Evolutionary conservation across 1,140 invertebrate species (phyloP).

Genomic region (Penaeus chinensis): DNA sequence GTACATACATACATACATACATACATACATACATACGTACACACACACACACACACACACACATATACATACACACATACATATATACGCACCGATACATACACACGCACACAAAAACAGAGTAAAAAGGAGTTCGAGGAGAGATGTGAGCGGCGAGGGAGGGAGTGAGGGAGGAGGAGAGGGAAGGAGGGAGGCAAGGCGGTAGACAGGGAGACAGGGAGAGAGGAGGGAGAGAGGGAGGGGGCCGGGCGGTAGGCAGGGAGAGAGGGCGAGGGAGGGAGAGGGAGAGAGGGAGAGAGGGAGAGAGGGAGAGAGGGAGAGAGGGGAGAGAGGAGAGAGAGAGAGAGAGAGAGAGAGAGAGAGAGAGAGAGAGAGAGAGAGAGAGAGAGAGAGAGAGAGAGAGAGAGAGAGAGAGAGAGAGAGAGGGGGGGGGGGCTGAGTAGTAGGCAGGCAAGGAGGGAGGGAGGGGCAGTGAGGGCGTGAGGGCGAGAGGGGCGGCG

Average conservation of each 20-base stretch:
- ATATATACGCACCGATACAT: background rate
- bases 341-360: too few relatives aligned
- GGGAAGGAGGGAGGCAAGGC: conserved; percentile 6
- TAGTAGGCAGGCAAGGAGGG: background rate
- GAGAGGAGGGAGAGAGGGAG: background rate
- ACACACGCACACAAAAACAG: too few relatives aligned
- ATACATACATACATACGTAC: background rate
- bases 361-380: too few relatives aligned
- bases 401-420: background rate
- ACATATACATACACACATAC: background rate
- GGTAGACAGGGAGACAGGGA: background rate
- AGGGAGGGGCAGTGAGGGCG: background rate
- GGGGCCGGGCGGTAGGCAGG: background rate
- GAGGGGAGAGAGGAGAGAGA: too few relatives aligned
- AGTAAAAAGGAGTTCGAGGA: too few relatives aligned
- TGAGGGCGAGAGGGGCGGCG: background rate
- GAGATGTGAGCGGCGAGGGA: too few relatives aligned
- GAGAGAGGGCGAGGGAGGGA: background rate
- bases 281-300: background rate
- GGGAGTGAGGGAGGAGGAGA: too few relatives aligned
- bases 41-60: background rate
- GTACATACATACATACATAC: background rate
- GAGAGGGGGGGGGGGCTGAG: background rate
- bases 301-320: background rate
- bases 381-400: too few relatives aligned